phyloP scores from a whole-genome alignment of 2,888 invertebrate genomes.

The Brachycybe producta region DNA sequence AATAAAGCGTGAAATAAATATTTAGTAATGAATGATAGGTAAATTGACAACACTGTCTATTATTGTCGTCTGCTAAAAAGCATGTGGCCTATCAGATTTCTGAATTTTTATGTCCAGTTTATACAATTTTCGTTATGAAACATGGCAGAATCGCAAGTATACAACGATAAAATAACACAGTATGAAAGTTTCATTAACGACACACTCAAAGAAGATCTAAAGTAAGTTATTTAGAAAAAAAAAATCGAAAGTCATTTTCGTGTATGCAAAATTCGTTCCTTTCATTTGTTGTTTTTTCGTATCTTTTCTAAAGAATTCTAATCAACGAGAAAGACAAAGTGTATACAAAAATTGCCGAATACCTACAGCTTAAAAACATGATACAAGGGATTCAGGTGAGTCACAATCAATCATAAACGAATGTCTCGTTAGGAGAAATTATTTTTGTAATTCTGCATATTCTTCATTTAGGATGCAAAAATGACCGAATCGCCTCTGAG shows the following conservation, averaged over 20 bases:
- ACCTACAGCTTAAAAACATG: slow-evolving; percentile 55
- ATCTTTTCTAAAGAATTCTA: slow-evolving; percentile 27
- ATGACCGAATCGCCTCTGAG: slow-evolving; percentile 45
- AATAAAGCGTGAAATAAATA: no score
- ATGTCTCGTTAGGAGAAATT: no score
- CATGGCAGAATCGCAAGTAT: no score
- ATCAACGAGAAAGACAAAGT: slow-evolving; percentile 44
- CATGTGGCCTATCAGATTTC: no score
- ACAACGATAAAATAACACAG: slow-evolving; percentile 35
- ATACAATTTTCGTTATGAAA: no score
- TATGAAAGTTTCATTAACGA: slow-evolving; percentile 69
- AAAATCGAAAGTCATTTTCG: slow-evolving; percentile 6
- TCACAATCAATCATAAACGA: not conserved
- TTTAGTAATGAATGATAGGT: no score
- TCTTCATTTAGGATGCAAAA: slow-evolving; percentile 36
- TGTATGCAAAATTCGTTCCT: not conserved
- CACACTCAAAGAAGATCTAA: slow-evolving; percentile 44
- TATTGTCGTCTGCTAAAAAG: no score
- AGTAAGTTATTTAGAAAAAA: slow-evolving; percentile 34
- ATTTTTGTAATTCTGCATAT: no score
- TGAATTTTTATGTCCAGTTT: no score
- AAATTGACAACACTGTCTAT: no score
- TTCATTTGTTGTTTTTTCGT: not conserved
- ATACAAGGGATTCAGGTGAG: slow-evolving; percentile 45
- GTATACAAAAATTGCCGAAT: slow-evolving; percentile 56